Evolutionary conservation across 2,888 invertebrate species (phyloP).

Genomic region (Drosophila stalkeri): DNA sequence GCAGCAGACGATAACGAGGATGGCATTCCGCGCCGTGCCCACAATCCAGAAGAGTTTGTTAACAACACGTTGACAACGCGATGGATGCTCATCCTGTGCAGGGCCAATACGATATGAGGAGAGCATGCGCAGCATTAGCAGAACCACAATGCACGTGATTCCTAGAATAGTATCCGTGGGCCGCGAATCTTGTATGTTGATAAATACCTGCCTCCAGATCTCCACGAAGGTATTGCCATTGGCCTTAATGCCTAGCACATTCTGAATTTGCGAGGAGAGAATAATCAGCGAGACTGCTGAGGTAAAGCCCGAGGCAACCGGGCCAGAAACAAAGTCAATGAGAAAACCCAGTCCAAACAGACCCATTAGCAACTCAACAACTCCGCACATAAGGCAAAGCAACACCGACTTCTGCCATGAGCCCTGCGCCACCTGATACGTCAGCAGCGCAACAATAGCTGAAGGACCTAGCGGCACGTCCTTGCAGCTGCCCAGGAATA

Average conservation of each 20-base stretch:
- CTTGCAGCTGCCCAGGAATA: conserved; percentile 95
- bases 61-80: conserved; percentile 87
- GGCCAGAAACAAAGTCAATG: conserved; percentile 95
- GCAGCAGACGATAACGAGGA: conserved; percentile 92
- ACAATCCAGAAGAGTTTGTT: conserved; percentile 91
- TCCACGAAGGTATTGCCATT: conserved; percentile 91
- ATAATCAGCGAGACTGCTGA: conserved; percentile 96
- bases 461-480: conserved; percentile 97
- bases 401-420: conserved; percentile 88
- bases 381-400: conserved; percentile 90
- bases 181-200: conserved; percentile 88
- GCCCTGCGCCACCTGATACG: conserved; percentile 91
- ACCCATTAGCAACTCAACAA: conserved; percentile 92
- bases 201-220: conserved; percentile 90
- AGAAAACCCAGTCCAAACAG: conserved; percentile 93
- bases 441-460: conserved; percentile 95
- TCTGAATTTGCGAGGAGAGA: conserved; percentile 94
- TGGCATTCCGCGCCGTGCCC: conserved; percentile 93
- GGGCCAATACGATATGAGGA: conserved; percentile 88
- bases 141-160: conserved; percentile 89
- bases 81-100: conserved; percentile 86
- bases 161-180: conserved; percentile 92
- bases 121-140: conserved; percentile 92
- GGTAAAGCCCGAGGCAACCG: conserved; percentile 95
- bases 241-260: conserved; percentile 90